phyloP scores from a whole-genome alignment of 2,113 vertebrate species.

The Xiphias gladius region DNA sequence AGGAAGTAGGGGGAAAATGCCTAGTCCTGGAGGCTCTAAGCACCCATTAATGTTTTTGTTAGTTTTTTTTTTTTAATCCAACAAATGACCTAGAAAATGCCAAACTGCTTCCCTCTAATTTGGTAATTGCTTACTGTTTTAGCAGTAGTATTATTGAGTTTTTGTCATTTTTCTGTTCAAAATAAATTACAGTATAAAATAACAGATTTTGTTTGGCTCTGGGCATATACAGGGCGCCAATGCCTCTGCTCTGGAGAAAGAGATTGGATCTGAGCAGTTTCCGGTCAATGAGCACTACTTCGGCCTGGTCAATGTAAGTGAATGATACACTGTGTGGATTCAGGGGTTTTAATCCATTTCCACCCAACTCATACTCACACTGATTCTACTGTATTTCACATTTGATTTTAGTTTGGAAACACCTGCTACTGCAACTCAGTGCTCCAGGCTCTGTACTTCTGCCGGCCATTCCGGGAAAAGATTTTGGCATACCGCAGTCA shows the following conservation, averaged over 20 bases:
- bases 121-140: background rate
- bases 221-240: conserved; percentile 92
- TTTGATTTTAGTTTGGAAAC: conserved; percentile 91
- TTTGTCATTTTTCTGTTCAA: background rate
- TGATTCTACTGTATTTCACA: background rate
- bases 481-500: conserved; percentile 97
- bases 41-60: background rate
- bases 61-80: background rate
- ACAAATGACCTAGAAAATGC: conserved; percentile 37
- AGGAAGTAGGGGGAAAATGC: background rate
- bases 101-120: background rate
- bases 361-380: too few relatives aligned
- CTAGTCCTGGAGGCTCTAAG: background rate
- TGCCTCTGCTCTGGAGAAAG: conserved; percentile 99
- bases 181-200: background rate
- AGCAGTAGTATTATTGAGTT: background rate
- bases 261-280: conserved; percentile 99
- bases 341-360: background rate
- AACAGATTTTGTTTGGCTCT: background rate
- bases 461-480: conserved; percentile 97
- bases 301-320: conserved; percentile 97
- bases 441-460: conserved; percentile 98
- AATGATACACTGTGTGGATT: background rate
- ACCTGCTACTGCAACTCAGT: conserved; percentile 99
- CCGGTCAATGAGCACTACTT: conserved; percentile 99